A percentile compares a stretch with the other conserved stretches of the same genome.
Evolutionary conservation across 2,797 vertebrate species (phyloP).

Genomic region (Serranus cabrilla): DNA sequence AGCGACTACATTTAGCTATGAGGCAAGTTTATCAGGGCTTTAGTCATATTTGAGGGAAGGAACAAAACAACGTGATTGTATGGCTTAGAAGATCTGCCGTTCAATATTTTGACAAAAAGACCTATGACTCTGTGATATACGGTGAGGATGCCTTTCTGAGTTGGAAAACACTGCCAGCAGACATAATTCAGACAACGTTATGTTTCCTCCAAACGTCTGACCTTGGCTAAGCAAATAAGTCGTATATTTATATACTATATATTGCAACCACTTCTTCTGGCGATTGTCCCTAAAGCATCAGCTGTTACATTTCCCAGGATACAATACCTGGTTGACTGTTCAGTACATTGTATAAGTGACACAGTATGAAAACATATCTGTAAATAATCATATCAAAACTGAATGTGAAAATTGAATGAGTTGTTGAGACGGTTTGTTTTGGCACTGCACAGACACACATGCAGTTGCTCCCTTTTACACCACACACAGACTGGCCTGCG

Average conservation of each 20-base stretch:
- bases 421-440: not conserved
- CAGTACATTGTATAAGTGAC: not conserved
- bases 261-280: not conserved
- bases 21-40: too few relatives aligned
- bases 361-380: constrained; percentile 1
- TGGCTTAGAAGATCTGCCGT: not conserved
- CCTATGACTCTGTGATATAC: not conserved
- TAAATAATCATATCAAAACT: constrained; percentile 18
- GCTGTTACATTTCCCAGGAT: not conserved
- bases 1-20: too few relatives aligned
- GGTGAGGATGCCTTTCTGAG: not conserved
- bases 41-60: too few relatives aligned
- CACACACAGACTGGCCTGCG: constrained; percentile 56
- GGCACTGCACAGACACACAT: constrained; percentile 4
- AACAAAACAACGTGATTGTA: too few relatives aligned
- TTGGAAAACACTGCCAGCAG: not conserved
- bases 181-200: constrained; percentile 8
- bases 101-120: not conserved
- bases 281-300: not conserved
- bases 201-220: constrained; percentile 11
- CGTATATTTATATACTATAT: not conserved
- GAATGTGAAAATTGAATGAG: not conserved
- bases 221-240: not conserved
- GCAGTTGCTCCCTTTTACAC: constrained; percentile 2
- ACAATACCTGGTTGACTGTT: not conserved